Conservation (phyloP, 2,797 vertebrate genomes). For the Enteromius mattozi region DNA sequence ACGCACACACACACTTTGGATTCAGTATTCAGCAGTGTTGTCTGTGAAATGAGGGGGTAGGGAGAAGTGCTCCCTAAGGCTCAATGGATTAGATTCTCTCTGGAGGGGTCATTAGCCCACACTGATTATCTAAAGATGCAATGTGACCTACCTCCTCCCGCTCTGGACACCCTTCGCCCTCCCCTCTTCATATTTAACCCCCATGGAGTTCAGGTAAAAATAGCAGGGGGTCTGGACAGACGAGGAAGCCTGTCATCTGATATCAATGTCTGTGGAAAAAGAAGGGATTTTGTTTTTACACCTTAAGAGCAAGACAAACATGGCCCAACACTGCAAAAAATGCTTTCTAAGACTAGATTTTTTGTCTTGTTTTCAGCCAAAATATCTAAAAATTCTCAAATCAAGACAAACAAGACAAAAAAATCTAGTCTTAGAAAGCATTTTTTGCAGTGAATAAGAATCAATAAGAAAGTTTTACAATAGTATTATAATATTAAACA, state of each 20-base stretch:
- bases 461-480: not conserved
- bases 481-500: not conserved
- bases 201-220: conserved; percentile 47
- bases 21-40: conserved; percentile 37
- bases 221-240: conserved; percentile 25
- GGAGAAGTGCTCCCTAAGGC: conserved; percentile 40
- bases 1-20: conserved; percentile 2
- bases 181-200: conserved; percentile 22
- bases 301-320: not conserved
- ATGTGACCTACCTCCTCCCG: conserved; percentile 51
- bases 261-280: conserved; percentile 44
- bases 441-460: not conserved
- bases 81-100: conserved; percentile 75
- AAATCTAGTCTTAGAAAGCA: too few species aligned
- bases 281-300: not conserved
- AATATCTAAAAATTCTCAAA: too few species aligned
- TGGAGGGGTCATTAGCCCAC: conserved; percentile 78
- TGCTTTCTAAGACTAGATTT: too few species aligned
- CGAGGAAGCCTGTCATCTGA: conserved; percentile 42
- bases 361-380: too few species aligned
- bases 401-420: too few species aligned
- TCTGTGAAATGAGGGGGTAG: conserved; percentile 32
- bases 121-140: conserved; percentile 71
- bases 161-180: conserved; percentile 22
- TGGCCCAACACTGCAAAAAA: not conserved